Conservation (phyloP, 2,797 vertebrate species). For the Amphiprion clarkii region DNA sequence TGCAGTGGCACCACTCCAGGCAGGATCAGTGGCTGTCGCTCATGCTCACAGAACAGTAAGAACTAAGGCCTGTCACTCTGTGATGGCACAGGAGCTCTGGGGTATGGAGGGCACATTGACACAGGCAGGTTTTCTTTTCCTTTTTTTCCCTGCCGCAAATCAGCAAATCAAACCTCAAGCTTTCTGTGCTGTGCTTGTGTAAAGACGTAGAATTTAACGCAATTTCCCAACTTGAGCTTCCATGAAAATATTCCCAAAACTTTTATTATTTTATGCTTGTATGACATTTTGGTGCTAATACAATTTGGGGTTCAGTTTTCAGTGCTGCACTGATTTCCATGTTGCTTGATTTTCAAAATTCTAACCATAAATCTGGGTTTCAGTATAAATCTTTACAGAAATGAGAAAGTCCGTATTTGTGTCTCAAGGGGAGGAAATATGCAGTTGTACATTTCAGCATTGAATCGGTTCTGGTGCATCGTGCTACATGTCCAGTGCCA, state of each 20-base stretch:
- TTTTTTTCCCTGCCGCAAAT: constrained; percentile 15
- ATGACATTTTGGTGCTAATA: not conserved
- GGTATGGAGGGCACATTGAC: constrained; percentile 51
- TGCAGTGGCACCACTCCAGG: constrained; percentile 68
- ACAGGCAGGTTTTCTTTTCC: constrained; percentile 30
- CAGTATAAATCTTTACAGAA: too few species aligned
- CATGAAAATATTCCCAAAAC: not conserved
- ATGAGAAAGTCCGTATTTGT: too few species aligned
- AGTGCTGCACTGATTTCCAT: not conserved
- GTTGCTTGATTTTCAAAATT: too few species aligned
- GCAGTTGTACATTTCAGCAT: not conserved
- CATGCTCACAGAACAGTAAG: constrained; percentile 66
- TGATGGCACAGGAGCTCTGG: constrained; percentile 64
- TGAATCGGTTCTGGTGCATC: not conserved
- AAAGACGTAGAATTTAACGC: constrained; percentile 11
- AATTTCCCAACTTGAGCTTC: constrained; percentile 1
- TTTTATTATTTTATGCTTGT: not conserved
- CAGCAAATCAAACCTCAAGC: constrained; percentile 26
- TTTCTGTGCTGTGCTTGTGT: constrained; percentile 18
- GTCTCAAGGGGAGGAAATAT: too few species aligned
- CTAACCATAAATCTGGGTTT: too few species aligned
- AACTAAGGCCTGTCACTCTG: constrained; percentile 64
- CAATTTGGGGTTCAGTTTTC: not conserved
- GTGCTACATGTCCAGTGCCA: too few species aligned
- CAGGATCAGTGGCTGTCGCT: constrained; percentile 70